Base-by-base conservation (phyloP, 2,797 vertebrate genomes). In the Perodicticus potto region DNA sequence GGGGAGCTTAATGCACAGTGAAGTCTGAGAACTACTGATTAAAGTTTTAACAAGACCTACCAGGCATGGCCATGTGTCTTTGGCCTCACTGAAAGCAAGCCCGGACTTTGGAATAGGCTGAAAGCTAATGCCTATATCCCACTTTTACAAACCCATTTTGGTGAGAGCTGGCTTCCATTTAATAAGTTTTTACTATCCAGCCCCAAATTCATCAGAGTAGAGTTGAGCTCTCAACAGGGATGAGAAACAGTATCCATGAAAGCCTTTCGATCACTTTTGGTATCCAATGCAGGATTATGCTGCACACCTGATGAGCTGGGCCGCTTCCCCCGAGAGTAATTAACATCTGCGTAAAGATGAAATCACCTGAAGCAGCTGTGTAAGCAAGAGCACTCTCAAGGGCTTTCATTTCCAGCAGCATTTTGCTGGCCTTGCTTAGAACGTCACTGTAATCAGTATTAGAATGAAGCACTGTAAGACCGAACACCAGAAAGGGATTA, bases 301-400 rank as follows among this genome's bases (percentile, higher is more conserved):
- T 89, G 19, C 72, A 74, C 95, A 95, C 70, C 73, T 63, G 49
- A 89, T 7, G 7, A 92, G 88, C 76, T 89, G 87, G 93, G 82
- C 93, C 92, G 87, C 91, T 93, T 94, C 96, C 95, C 94, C 78
- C 29, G 93, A 94, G 94, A 95, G 34, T 95, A 97, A 97, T 97
- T 98, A 97, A 91, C 89, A 89, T 95, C 91, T 96, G 78, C 96
- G 94, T 96, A 93, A 96, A 97, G 96, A 91, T 97, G 67, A 90
- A 96, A 97, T 97, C 96, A 96, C 97, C 87, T 92, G 93, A 83
- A 97, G 93, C 92, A 89, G 93, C 96, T 96, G 57, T 84, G 87
- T 96, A 97, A 97, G 95, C 95, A 96, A 80, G 78, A 82, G 57
- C 5, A 3, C 72, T 93, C 96, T 94, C 96, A 92, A 96, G 96